Conservation (phyloP, 2,888 invertebrate species). For the Yponomeuta sedellus region DNA sequence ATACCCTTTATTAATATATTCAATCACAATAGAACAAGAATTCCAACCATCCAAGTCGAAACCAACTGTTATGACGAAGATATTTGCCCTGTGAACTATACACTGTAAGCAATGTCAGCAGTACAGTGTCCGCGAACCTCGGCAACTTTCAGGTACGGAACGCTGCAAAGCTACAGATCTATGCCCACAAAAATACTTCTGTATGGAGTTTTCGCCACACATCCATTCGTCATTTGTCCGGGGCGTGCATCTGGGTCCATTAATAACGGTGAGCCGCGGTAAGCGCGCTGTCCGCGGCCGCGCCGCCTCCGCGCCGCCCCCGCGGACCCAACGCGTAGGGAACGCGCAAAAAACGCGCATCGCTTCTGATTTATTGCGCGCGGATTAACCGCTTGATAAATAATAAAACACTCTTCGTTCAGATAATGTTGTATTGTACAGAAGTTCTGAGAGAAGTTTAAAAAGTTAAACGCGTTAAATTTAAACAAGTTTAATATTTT, state of each 20-base stretch:
- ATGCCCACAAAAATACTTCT: background rate
- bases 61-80: too few relatives aligned
- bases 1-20: too few relatives aligned
- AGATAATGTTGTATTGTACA: background rate
- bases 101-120: too few relatives aligned
- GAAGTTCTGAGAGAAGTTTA: background rate
- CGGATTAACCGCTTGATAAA: constrained; percentile 56
- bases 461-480: too few relatives aligned
- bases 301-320: constrained; percentile 43
- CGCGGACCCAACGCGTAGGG: constrained; percentile 23
- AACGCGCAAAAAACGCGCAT: constrained; percentile 1
- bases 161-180: too few relatives aligned
- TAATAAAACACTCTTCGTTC: constrained; percentile 45
- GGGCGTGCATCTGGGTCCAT: constrained; percentile 45
- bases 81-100: too few relatives aligned
- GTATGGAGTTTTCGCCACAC: background rate
- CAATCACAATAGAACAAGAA: too few relatives aligned
- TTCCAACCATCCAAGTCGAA: too few relatives aligned
- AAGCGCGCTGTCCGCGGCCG: constrained; percentile 71
- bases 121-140: too few relatives aligned
- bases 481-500: too few relatives aligned
- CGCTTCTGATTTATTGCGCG: constrained; percentile 60
- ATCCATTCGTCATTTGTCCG: background rate
- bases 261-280: constrained; percentile 65
- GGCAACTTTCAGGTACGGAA: too few relatives aligned